These are phyloP conservation scores for Pinna nobilis DNA, from an alignment of 1,140 invertebrate genomes.

Conservation along the genomic window DNA sequence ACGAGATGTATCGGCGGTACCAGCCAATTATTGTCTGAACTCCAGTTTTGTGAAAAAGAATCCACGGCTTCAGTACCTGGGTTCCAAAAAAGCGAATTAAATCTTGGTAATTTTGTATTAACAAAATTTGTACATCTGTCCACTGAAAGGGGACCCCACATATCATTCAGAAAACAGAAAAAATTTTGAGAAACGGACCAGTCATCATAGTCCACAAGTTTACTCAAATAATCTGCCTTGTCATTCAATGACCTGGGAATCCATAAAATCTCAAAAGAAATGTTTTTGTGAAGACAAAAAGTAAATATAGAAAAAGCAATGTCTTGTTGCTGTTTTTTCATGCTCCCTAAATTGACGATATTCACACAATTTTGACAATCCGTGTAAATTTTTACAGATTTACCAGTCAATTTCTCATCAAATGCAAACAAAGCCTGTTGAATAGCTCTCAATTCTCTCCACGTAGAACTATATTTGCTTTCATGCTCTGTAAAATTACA, in stretches of 20 bases:
- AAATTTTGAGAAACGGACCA: not conserved
- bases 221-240: slow-evolving; percentile 8
- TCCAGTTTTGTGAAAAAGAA: not conserved
- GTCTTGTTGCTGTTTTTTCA: not conserved
- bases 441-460: slow-evolving; percentile 5
- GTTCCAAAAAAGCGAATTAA: slow-evolving; percentile 15
- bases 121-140: not conserved
- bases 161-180: not conserved
- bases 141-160: not conserved
- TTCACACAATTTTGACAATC: slow-evolving; percentile 16
- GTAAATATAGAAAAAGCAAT: slow-evolving; percentile 18
- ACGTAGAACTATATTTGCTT: slow-evolving; percentile 3
- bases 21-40: not conserved
- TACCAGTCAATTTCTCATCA: not conserved
- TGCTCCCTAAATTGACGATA: slow-evolving; percentile 7
- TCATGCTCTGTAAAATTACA: not conserved
- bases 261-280: slow-evolving; percentile 19
- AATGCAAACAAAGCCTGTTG: not conserved
- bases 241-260: not conserved
- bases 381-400: slow-evolving; percentile 1
- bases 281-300: not conserved
- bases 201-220: slow-evolving; percentile 5
- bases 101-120: not conserved
- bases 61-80: not conserved
- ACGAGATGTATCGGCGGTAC: not conserved